Base-by-base conservation (phyloP, 2,888 invertebrate species). In the Pristionchus entomophagus region DNA sequence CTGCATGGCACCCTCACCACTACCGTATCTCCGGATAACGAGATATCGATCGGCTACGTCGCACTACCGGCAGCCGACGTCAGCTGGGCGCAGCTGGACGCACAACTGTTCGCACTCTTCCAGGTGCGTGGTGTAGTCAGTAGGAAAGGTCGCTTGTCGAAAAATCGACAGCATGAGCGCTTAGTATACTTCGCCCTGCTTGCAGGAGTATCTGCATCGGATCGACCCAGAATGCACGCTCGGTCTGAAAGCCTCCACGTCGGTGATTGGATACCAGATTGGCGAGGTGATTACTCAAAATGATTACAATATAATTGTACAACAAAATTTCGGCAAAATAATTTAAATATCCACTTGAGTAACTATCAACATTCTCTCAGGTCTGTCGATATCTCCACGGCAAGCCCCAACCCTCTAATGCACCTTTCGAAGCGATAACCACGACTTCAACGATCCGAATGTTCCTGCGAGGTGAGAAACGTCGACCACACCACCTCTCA, bases 151-250 rank as follows among this genome's bases (percentile, higher is more conserved):
- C 73, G 73, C 73, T 41, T 73, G 73, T 26, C 45, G 19, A 73
- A 73, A 73, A 22, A 26, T 73, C 26, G 73, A 73, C 41, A 45
- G 41, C 26, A 14, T 45, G n/a, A 45, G 73, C 12, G 5, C 49
- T 32, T 26, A 77, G 35, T 49, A 32, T 56, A 59, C 32, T 81
- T 32, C 45, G 59, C 29, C 62, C 32, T 26, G 14, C 14, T 92
- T 93, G 6, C 92, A 95, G 95, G 98, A 98, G 93, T 98, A 98
- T 94, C 95, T 97, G 85, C 96, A 97, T 73, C 95, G 97, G 92
- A 96, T 99, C 91, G 99, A 99, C 95, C 97, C 97, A 0, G 96
- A 96, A 26, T 96, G 97, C 77, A 97, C 96, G 94, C 95, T 98
- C 86, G 97, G 97, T 2, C 94, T 96, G 8, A 95, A 95, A 88